Percentiles rank a stretch among this genome's conserved stretches.
Evolutionary conservation across 2,113 vertebrate species (phyloP).

Genomic region (Chunga burmeisteri): DNA sequence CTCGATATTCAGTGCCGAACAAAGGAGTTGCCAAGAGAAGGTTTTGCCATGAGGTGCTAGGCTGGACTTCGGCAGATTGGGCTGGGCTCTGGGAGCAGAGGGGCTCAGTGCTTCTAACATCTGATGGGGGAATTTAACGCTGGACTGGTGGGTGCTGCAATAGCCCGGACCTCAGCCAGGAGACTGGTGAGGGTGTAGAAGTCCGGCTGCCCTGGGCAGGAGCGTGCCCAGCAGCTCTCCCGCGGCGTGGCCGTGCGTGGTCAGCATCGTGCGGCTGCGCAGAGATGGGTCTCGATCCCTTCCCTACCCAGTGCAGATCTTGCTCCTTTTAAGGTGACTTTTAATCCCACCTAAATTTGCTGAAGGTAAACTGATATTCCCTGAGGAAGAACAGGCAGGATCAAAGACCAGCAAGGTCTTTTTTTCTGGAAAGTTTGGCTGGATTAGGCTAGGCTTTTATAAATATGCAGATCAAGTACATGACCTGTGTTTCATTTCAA

Average conservation of each 20-base stretch:
- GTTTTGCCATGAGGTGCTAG: neutral
- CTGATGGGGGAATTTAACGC: rapidly evolving
- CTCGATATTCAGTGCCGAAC: neutral
- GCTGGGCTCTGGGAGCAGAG: neutral
- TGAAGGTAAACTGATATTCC: conserved; percentile 42
- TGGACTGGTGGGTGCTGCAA: neutral
- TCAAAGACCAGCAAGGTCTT: neutral
- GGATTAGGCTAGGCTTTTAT: conserved; percentile 22
- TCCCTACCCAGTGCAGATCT: neutral
- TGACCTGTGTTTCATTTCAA: conserved; percentile 34
- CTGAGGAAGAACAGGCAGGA: neutral
- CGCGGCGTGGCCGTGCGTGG: rapidly evolving
- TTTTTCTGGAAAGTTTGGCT: conserved; percentile 21
- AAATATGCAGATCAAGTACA: conserved; percentile 36
- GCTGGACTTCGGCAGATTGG: neutral
- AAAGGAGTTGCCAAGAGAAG: neutral
- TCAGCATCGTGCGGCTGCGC: rapidly evolving
- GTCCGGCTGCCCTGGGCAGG: neutral
- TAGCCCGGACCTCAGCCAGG: neutral
- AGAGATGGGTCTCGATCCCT: rapidly evolving
- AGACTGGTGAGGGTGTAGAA: neutral
- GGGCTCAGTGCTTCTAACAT: neutral
- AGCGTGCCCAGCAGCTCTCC: neutral
- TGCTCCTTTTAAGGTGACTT: neutral
- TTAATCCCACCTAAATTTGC: neutral